Base-by-base conservation (phyloP, 23 tunicate genomes). In the Halocynthia aurantium region DNA sequence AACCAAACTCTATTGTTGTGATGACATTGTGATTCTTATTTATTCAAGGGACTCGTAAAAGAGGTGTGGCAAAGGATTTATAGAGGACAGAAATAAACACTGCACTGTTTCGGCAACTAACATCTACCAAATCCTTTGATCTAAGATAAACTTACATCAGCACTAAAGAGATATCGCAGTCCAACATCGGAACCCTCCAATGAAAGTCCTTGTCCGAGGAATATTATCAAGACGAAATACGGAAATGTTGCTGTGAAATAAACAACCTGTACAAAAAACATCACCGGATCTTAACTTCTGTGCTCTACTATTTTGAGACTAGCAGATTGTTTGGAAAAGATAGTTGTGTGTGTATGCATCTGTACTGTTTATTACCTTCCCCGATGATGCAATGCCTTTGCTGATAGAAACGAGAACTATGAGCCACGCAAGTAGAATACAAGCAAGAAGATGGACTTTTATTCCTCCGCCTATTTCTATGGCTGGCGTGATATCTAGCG, bases 191-290 rank as follows among this genome's bases (percentile, higher is more conserved):
- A 81, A 15, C 97, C 97, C 55, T 70, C 76, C 55, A 90, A 65
- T 17, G 97, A 78, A 15, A 90, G 57, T 18, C 97, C 97, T 31
- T 90, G 85, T 22, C 81, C 87, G 31, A 90, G 77, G 52, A 90
- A 90, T 18, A 88, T 86, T 19, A 84, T 40, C 81, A 90, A 56
- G 22, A 90, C 90, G 52, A 90, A 70, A 54, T 90, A 90, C 5
- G 97, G 97, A 63, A 90, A 90, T 0, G 90, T 84, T 6, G 97
- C 97, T 6, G 97, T 90, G 84, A 90, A 81, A 56, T 90, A 90
- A 0, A 90, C 97, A 52, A 90, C 97, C 97, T 89, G 74, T 19
- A 84, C 44, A 31, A 31, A 31, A 31, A 31, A 31, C 4, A 31
- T 31, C 44, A 31, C 44, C 4, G 44, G 4, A 31, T 31, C 44